Base-by-base conservation (phyloP, 1,140 invertebrate species). In the Chrysomallon squamiferum region DNA sequence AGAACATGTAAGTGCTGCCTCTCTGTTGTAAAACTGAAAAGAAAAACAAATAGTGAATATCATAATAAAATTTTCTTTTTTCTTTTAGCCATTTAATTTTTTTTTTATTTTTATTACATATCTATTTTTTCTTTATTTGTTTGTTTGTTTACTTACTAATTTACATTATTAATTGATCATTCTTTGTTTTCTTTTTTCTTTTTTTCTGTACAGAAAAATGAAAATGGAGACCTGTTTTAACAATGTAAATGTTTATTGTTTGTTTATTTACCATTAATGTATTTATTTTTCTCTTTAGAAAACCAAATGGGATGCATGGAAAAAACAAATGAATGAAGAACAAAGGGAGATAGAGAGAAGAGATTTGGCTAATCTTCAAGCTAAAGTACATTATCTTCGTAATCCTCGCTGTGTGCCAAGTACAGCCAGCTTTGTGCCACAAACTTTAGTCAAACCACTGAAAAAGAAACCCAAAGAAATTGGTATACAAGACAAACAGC, bases 341-440 rank as follows among this genome's bases (percentile, higher is more conserved):
- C 71, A 78, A 47, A 62, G 82, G 49, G 77, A 81, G 59, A 45
- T 63, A 4, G 77, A 83, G 38, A 74, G 77, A 63, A 58, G 59
- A 3, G 76, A 75, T 47, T 62, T 84, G 27, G 79, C 76, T 2
- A 76, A 74, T 27, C 64, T 83, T 27, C 66, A 84, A 22, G 75
- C 75, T 2, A 78, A 72, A 56, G 68, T 74, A 13, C 79, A 83
- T 63, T 84, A 73, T 64, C 58, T 74, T 22, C 68, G 74, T 5
- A 84, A 84, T 59, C 80, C 80, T 18, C 73, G 82, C 11, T 69
- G 59, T 68, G 63, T 84, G 11, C 73, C 78, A 20, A 75, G 75
- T 7, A 73, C 77, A 30, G 76, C 71, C 11, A 52, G 69, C 13
- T 65, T 67, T 58, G 78, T 72, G 47, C 65, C 67, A 11, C 68